Conservation (phyloP, 2,888 invertebrate species). For the Oeneis ivallda region DNA sequence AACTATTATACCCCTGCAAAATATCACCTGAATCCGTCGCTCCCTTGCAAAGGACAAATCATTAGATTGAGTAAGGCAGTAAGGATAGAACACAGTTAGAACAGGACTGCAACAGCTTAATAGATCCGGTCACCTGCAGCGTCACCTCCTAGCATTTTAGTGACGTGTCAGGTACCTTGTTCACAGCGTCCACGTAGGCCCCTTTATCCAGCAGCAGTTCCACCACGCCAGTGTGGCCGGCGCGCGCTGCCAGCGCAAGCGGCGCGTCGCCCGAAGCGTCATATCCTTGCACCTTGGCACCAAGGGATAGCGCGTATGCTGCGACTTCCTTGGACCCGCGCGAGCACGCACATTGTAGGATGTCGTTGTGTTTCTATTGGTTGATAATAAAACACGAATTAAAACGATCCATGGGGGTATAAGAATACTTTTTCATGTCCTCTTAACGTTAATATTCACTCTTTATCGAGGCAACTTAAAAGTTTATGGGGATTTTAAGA, state of each 20-base stretch:
- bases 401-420: no score
- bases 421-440: not conserved
- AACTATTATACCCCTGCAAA: no score
- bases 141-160: no score
- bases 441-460: not conserved
- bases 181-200: constrained; percentile 84
- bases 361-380: constrained; percentile 85
- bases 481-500: not conserved
- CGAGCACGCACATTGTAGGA: constrained; percentile 89
- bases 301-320: constrained; percentile 81
- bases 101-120: no score
- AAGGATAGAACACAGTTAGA: no score
- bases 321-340: constrained; percentile 83
- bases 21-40: no score
- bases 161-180: constrained; percentile 79
- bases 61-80: no score
- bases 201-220: constrained; percentile 85
- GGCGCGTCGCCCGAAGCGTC: constrained; percentile 88
- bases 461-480: not conserved
- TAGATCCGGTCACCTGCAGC: no score
- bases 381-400: constrained; percentile 23
- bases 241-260: constrained; percentile 88
- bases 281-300: constrained; percentile 83
- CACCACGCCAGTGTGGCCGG: constrained; percentile 86
- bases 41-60: no score